Percentiles rank a stretch among this genome's conserved stretches.
Conservation (phyloP, 1,140 invertebrate genomes). For the Acromyrmex heyeri region DNA sequence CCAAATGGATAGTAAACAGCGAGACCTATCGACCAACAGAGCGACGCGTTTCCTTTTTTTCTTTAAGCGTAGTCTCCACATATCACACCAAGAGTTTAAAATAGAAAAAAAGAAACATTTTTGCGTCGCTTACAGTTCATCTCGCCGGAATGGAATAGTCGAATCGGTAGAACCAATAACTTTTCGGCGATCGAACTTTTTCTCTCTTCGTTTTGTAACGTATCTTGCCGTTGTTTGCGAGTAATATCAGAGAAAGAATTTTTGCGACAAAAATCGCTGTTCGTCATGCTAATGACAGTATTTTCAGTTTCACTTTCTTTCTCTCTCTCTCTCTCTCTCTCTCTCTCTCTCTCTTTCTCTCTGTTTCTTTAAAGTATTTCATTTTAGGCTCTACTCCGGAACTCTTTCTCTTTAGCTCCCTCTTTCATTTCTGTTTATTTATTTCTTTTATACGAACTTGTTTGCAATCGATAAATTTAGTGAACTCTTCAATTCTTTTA, state of each 20-base stretch:
- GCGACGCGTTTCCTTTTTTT: slow-evolving; percentile 65
- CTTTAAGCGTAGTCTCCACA: slow-evolving; percentile 70
- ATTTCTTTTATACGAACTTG: slow-evolving; percentile 22
- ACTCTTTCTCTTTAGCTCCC: slow-evolving; percentile 47
- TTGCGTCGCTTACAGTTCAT: slow-evolving; percentile 53
- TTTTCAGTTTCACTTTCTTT: slow-evolving; percentile 43
- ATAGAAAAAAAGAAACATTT: slow-evolving; percentile 49
- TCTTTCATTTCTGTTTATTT: slow-evolving; percentile 31
- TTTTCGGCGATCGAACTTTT: slow-evolving; percentile 52
- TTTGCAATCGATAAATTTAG: slow-evolving; percentile 5
- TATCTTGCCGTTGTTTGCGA: slow-evolving; percentile 2
- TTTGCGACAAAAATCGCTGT: slow-evolving; percentile 20
- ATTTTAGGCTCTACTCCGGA: slow-evolving; percentile 13
- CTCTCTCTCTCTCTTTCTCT: background rate
- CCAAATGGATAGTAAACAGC: slow-evolving; percentile 37
- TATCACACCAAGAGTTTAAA: slow-evolving; percentile 76
- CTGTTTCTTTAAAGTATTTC: slow-evolving; percentile 30
- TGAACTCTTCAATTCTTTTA: background rate
- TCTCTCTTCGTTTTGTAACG: slow-evolving; percentile 57
- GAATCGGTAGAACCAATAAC: slow-evolving; percentile 25
- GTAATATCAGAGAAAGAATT: background rate
- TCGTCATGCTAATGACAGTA: slow-evolving; percentile 61
- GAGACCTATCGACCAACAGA: slow-evolving; percentile 76
- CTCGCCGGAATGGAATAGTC: slow-evolving; percentile 44
- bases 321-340: slow-evolving; percentile 13